phyloP scores from a whole-genome alignment of 2,113 vertebrate species.

The Tychaedon coryphoeus region DNA sequence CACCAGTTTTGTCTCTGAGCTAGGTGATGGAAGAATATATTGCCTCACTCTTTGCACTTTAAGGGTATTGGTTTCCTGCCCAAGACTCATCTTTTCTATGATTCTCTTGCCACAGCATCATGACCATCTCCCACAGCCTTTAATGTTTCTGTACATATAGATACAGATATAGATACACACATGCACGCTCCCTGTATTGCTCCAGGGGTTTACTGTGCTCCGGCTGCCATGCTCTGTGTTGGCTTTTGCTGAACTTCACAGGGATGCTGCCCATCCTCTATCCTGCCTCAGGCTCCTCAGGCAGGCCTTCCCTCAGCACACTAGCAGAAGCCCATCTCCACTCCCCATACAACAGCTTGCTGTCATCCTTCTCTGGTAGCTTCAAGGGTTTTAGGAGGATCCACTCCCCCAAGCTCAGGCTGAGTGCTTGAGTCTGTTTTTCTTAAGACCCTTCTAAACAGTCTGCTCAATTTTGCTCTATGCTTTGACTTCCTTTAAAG shows the following conservation, averaged over 20 bases:
- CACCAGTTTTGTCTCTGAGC: background rate
- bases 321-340: background rate
- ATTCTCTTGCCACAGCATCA: background rate
- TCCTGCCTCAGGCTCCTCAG: background rate
- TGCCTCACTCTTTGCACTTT: background rate
- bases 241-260: background rate
- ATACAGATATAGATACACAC: rapidly evolving
- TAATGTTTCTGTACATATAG: rapidly evolving
- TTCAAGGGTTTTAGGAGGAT: background rate
- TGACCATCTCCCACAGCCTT: background rate
- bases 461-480: background rate
- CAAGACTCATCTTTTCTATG: background rate
- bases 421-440: background rate
- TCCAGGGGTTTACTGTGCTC: background rate
- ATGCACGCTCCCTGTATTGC: rapidly evolving
- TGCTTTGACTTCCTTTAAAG: background rate
- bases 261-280: background rate
- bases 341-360: background rate
- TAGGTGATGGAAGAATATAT: background rate
- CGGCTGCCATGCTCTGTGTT: rapidly evolving
- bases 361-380: background rate
- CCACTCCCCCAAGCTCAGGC: background rate
- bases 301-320: background rate
- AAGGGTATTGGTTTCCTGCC: background rate
- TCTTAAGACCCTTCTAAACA: background rate